Conservation (phyloP, 2,888 invertebrate genomes). For the Brenthis hecate region DNA sequence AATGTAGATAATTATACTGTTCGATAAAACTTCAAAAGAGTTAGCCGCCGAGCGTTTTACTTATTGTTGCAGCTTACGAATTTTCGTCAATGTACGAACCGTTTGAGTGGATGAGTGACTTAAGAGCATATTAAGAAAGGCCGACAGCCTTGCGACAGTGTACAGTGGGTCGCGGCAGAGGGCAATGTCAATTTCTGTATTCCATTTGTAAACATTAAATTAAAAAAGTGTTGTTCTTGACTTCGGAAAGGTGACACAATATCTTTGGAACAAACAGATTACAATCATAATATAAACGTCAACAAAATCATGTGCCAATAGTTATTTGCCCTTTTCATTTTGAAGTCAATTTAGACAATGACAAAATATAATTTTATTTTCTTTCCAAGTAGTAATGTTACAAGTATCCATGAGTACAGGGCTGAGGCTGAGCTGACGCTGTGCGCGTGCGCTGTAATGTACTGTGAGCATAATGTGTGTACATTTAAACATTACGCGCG, state of each 20-base stretch:
- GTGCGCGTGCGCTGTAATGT: background rate
- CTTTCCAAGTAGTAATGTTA: background rate
- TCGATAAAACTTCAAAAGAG: too few species aligned
- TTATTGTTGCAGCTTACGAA: too few species aligned
- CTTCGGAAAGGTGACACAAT: background rate
- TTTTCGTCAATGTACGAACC: too few species aligned
- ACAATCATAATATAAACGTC: background rate
- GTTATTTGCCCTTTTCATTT: too few species aligned
- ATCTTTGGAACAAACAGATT: background rate
- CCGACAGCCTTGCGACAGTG: background rate
- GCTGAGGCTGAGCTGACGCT: too few species aligned
- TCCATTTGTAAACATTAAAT: background rate
- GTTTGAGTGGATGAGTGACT: too few species aligned
- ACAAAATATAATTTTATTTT: background rate
- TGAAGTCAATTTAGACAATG: too few species aligned
- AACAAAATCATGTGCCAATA: background rate
- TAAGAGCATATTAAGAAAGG: background rate
- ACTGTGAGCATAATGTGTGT: background rate
- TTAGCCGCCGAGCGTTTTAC: too few species aligned
- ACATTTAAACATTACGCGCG: background rate
- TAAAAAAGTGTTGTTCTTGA: background rate
- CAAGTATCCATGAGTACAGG: too few species aligned
- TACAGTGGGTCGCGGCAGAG: background rate
- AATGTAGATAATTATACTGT: too few species aligned
- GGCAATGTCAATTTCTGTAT: background rate